Evolutionary conservation across 2,797 vertebrate species (phyloP), one percentile per base, ranked within the genome.

Genomic region (Sphaeramia orbicularis): DNA sequence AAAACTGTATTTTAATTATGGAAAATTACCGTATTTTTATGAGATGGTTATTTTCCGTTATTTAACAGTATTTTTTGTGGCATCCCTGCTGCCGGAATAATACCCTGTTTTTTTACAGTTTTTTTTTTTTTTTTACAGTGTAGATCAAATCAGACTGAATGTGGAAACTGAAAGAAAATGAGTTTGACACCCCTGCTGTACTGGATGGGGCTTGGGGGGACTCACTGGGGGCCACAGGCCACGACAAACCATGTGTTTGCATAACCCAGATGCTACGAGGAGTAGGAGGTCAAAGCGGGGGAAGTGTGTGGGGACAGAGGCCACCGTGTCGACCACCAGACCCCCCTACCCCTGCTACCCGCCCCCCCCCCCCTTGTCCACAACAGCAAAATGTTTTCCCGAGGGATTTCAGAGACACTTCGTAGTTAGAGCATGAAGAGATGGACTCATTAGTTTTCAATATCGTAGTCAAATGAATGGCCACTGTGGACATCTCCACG

Each of bases 241-340:
- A 51, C 52, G 71, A 79, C 77, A 76, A 81, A 88, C 71, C 66
- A 49, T 81, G 70, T 64, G 84, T 80, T 75, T 69, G 80, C 78
- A 66, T 87, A 86, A 86, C 90, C 83, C 90, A 93, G 88, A 93
- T 92, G 90, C 89, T 81, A 51, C 44, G 45, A 75, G 75, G 76
- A 81, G 80, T 68, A 86, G 72, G 80, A 79, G 87, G 90, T 86
- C 83, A 86, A 60, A 21, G 68, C 9, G 52, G 75, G 80, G 59
- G 66, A 56, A 61, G 72, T 42, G 54, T 67, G 60, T 35, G 61
- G 43, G 43, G 59, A 59, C 64, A 53, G 73, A 84, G 80, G 73
- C 74, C 41, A 5, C 42, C 1, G 69, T 77, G 84, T 84, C 79
- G 83, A 65, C 52, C 69, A 51, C 62, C 65, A 83, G 70, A 57